Conservation (phyloP, 1,140 invertebrate genomes). For the Chymomyza costata region DNA sequence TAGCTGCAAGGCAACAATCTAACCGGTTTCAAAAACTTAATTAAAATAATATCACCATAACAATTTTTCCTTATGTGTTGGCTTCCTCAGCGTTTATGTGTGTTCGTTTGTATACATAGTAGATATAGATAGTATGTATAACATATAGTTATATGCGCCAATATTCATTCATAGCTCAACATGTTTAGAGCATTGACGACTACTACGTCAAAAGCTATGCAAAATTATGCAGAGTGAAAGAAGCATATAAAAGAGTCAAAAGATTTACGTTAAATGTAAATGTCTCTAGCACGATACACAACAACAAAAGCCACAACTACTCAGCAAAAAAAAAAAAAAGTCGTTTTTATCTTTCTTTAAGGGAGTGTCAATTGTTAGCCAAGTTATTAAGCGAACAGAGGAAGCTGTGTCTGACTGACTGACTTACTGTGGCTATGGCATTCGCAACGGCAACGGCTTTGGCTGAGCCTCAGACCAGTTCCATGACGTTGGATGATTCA, state of each 20-base stretch:
- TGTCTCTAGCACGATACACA: conserved; percentile 8
- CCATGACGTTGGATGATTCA: too few species aligned
- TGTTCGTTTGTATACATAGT: neutral
- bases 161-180: conserved; percentile 65
- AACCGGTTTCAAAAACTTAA: conserved; percentile 73
- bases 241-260: conserved; percentile 42
- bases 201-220: conserved; percentile 61
- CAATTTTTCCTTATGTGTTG: conserved; percentile 52
- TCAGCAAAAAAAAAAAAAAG: conserved; percentile 16
- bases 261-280: conserved; percentile 55
- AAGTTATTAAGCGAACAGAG: conserved; percentile 59
- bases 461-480: conserved; percentile 6
- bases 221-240: conserved; percentile 73
- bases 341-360: conserved; percentile 42
- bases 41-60: conserved; percentile 75
- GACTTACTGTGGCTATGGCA: too few species aligned
- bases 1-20: conserved; percentile 20
- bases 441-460: conserved; percentile 14
- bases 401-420: conserved; percentile 30
- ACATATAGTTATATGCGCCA: conserved; percentile 27
- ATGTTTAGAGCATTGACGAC: conserved; percentile 27
- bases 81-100: conserved; percentile 42
- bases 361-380: conserved; percentile 71
- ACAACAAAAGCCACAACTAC: conserved; percentile 4
- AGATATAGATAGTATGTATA: neutral